Evolutionary conservation across 1,140 invertebrate species (phyloP).

Genomic region (Hormaphis cornu): DNA sequence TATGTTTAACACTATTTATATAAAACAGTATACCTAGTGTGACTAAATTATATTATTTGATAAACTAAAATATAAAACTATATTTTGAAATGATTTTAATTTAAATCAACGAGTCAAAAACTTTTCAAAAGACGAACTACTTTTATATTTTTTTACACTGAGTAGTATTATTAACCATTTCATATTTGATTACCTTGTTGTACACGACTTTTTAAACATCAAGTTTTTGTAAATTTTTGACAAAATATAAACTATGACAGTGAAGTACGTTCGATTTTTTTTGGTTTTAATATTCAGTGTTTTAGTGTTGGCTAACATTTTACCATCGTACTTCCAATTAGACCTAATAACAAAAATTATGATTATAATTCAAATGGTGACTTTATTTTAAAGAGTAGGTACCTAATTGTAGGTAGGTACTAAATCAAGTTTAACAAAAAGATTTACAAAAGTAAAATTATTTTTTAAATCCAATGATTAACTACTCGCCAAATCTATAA

Average conservation of each 20-base stretch:
- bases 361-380: too few species aligned
- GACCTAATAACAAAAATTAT: background rate
- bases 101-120: background rate
- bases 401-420: background rate
- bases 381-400: too few species aligned
- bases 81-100: background rate
- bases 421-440: background rate
- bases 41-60: background rate
- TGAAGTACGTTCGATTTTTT: constrained; percentile 23
- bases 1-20: background rate
- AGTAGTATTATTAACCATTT: background rate
- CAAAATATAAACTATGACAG: constrained; percentile 33
- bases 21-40: background rate
- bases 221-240: constrained; percentile 34
- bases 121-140: background rate
- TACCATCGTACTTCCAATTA: background rate
- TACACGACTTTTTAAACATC: constrained; percentile 7
- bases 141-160: background rate
- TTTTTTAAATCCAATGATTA: background rate
- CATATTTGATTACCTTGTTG: constrained; percentile 27
- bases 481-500: too few species aligned
- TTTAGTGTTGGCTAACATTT: background rate
- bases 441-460: background rate
- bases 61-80: background rate
- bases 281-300: constrained; percentile 12